Base-by-base conservation (phyloP, 2,113 vertebrate species). In the Urocolius indicus region DNA sequence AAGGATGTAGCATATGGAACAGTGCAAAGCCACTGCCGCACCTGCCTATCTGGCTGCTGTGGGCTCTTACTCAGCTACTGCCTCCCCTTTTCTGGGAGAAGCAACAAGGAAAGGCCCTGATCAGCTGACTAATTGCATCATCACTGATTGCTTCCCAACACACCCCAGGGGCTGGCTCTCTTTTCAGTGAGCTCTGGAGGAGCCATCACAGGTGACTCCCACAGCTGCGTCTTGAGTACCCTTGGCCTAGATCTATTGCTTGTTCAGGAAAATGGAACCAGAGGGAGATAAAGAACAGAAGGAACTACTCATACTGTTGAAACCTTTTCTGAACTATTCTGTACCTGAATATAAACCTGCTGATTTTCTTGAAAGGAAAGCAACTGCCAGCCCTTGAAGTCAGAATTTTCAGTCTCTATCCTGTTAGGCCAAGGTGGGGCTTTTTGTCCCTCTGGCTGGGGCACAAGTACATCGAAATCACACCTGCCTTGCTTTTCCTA, bases 1-100 rank as follows among this genome's bases (percentile, higher is more conserved):
- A 16, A 48, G 11, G 26, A 20, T 58, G 32, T 32, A 54, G 29
- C 0, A 0, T 52, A 23, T 58, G 48, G 59, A 38, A 80, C 77
- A 38, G 24, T 76, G 29, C n/a, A 75, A 67, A 84, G 16, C 41
- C 21, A 20, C 22, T 46, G 32, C 46, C 34, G 66, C 71, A 63
- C 72, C 77, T 49, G 26, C 26, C 48, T 72, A 1, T 22, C 68
- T 66, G 72, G 22, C 43, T 76, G 54, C 26, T 82, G 30, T 55
- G 41, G 23, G 23, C 72, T 81, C 46, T 65, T 38, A 32, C 54
- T 78, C 32, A 54, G 29, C 21, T 61, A 24, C 27, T 84, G 43
- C 16, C 29, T 72, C 72, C 63, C 14, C 16, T 66, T 34, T 66
- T 36, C 32, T 68, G 46, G 49, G 34, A 78, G 20, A 58, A 78